A percentile compares a stretch with the other conserved stretches of the same genome.
phyloP scores from a whole-genome alignment of 2,113 vertebrate genomes.

The Coryphaenoides rupestris region DNA sequence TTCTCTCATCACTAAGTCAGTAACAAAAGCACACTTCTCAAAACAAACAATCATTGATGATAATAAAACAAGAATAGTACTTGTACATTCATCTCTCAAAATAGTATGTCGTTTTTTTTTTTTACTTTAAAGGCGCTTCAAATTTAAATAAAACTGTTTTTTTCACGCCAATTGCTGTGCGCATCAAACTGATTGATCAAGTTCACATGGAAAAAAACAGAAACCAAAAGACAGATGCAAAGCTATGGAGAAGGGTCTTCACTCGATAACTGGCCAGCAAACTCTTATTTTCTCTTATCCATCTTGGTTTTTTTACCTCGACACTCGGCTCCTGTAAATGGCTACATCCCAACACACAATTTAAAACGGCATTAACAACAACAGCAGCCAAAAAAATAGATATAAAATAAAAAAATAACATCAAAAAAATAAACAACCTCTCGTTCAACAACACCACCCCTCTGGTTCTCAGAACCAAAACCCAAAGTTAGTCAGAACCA shows the following conservation, averaged over 20 bases:
- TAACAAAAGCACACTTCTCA: conserved; percentile 29
- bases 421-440: not conserved
- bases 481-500: no score
- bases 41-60: conserved; percentile 43
- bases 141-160: conserved; percentile 5
- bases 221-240: conserved; percentile 35
- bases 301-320: conserved; percentile 10
- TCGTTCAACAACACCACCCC: not conserved
- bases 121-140: conserved; percentile 30
- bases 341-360: conserved; percentile 29
- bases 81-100: conserved; percentile 61
- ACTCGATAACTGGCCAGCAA: conserved; percentile 27
- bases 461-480: no score
- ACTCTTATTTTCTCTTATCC: conserved; percentile 17
- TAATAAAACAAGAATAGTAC: conserved; percentile 49
- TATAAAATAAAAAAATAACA: not conserved
- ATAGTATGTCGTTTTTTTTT: conserved; percentile 17
- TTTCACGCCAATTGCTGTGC: not conserved
- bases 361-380: not conserved
- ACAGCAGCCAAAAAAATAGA: conserved; percentile 22
- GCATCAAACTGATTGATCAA: conserved; percentile 4
- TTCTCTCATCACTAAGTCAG: conserved; percentile 19
- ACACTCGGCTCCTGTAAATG: conserved; percentile 28
- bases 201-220: conserved; percentile 5
- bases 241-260: conserved; percentile 32